These are phyloP conservation scores for Grapholita molesta DNA, from an alignment of 1,140 invertebrate genomes.

Conservation along the genomic window DNA sequence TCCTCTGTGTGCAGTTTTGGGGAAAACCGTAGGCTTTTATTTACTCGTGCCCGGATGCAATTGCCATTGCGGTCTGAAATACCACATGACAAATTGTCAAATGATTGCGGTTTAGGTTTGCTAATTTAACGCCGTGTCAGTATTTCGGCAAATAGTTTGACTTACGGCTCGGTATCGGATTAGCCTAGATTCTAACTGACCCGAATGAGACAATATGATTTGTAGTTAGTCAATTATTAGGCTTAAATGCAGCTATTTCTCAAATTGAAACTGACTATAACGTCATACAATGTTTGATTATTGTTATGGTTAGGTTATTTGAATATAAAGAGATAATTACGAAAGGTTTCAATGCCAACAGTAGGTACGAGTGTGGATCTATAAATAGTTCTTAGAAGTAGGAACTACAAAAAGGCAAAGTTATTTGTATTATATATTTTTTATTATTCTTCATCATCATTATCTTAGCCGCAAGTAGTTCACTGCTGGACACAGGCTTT, in stretches of 20 bases:
- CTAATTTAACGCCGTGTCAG: constrained; percentile 35
- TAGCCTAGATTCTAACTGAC: constrained; percentile 3
- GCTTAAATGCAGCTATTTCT: background rate
- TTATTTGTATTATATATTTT: too few species aligned
- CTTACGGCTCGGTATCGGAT: background rate
- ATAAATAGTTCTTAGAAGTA: too few species aligned
- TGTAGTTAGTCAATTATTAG: background rate
- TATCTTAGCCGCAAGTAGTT: too few species aligned
- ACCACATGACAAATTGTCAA: constrained; percentile 46
- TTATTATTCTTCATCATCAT: too few species aligned
- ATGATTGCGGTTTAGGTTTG: constrained; percentile 36
- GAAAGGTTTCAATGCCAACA: too few species aligned
- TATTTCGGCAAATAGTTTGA: constrained; percentile 12
- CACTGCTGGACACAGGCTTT: too few species aligned
- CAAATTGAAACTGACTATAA: background rate
- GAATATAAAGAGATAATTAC: too few species aligned
- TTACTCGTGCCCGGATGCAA: constrained; percentile 39
- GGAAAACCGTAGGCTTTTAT: constrained; percentile 44
- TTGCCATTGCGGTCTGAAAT: constrained; percentile 42
- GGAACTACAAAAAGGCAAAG: too few species aligned
- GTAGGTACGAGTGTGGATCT: too few species aligned
- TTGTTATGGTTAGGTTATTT: too few species aligned
- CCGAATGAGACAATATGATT: background rate
- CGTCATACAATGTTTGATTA: too few species aligned
- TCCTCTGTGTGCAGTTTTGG: constrained; percentile 38